phyloP scores from a whole-genome alignment of 2,113 vertebrate genomes.

The Platysteira castanea region DNA sequence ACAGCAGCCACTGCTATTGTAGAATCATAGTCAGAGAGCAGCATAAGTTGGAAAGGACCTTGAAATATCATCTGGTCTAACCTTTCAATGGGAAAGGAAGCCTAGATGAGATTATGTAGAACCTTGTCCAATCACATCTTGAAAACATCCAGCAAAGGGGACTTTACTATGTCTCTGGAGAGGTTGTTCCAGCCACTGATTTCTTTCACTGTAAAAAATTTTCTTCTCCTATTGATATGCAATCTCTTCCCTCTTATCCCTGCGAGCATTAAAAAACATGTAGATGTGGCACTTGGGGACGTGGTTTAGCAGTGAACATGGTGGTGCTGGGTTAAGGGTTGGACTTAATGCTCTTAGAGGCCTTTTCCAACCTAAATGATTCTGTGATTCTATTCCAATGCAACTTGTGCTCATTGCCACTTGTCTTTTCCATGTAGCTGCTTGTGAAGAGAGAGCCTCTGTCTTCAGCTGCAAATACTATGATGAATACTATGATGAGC shows the following conservation, averaged over 20 bases:
- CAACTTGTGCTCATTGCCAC: not conserved
- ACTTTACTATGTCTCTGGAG: rapidly evolving
- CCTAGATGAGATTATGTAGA: not conserved
- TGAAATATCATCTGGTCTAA: not conserved
- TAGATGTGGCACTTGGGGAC: too few species aligned
- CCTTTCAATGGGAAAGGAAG: rapidly evolving
- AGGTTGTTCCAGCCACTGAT: not conserved
- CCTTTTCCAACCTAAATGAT: not conserved
- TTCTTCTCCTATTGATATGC: not conserved
- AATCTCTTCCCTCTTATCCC: not conserved
- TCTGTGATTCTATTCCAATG: not conserved
- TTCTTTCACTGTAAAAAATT: not conserved
- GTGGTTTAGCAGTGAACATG: not conserved
- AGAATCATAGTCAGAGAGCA: not conserved
- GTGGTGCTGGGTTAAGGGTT: not conserved
- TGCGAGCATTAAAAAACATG: not conserved
- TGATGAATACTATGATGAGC: not conserved
- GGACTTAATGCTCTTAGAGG: not conserved
- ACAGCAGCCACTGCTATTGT: not conserved
- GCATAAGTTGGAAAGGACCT: not conserved
- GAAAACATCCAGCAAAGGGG: not conserved
- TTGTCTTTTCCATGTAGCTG: not conserved
- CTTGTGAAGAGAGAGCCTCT: not conserved
- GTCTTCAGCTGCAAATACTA: not conserved
- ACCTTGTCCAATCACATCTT: not conserved